These are phyloP conservation scores for Channallabes apus DNA, from an alignment of 2,797 vertebrate genomes.

Conservation along the genomic window DNA sequence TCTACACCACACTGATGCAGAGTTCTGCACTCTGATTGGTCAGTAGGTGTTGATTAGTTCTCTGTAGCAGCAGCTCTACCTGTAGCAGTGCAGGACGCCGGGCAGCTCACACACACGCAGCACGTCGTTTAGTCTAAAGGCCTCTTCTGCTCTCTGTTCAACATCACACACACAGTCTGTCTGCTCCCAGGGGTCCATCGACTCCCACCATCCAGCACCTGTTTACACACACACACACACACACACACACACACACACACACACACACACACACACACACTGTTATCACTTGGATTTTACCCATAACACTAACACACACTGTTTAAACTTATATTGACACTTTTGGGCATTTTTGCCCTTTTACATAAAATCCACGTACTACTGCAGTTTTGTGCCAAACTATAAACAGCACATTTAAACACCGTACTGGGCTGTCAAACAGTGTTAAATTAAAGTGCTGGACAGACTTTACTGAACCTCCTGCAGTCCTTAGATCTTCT, in stretches of 20 bases:
- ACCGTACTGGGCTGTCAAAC: too few species aligned
- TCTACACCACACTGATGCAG: not conserved
- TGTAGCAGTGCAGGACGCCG: slow-evolving; percentile 74
- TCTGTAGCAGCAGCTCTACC: slow-evolving; percentile 45
- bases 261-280: not conserved
- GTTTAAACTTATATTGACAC: not conserved
- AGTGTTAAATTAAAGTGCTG: too few species aligned
- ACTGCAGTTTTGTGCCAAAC: too few species aligned
- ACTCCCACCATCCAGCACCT: slow-evolving; percentile 69
- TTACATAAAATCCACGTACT: too few species aligned
- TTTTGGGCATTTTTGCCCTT: not conserved
- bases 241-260: not conserved
- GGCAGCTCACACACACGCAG: slow-evolving; percentile 69
- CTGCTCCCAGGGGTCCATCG: slow-evolving; percentile 64
- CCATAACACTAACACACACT: not conserved
- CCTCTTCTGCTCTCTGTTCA: slow-evolving; percentile 63
- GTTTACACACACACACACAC: slow-evolving; percentile 19
- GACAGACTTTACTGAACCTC: too few species aligned
- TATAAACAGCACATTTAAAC: too few species aligned
- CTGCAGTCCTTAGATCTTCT: too few species aligned
- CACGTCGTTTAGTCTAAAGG: slow-evolving; percentile 66
- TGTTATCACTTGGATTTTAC: not conserved
- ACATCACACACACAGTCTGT: slow-evolving; percentile 63
- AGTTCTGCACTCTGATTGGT: not conserved
- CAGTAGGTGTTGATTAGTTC: not conserved